Percentiles rank a stretch among this genome's conserved stretches.
Evolutionary conservation across 2,113 vertebrate species (phyloP).

Genomic region (Narcine bancroftii): DNA sequence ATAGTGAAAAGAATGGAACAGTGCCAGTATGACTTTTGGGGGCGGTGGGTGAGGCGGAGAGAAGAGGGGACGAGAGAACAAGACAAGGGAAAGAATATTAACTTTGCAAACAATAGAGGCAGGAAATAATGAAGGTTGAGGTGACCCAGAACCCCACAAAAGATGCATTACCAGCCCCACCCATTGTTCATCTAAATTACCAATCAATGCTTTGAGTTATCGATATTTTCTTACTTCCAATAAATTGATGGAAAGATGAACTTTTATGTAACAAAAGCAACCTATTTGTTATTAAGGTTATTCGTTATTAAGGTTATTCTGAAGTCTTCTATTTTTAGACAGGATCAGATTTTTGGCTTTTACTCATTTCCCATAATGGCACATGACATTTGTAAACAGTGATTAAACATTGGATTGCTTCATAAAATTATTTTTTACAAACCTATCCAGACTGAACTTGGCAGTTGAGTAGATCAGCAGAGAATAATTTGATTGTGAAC

Average conservation of each 20-base stretch:
- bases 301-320: background rate
- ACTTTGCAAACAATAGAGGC: too few species aligned
- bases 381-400: background rate
- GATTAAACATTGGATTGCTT: background rate
- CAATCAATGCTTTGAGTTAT: background rate
- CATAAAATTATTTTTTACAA: too few species aligned
- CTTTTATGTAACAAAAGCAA: background rate
- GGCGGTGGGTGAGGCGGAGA: background rate
- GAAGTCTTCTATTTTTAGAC: background rate
- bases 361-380: background rate
- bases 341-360: background rate
- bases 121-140: background rate
- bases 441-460: background rate
- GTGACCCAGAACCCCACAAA: background rate
- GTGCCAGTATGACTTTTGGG: too few species aligned
- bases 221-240: background rate
- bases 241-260: background rate
- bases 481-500: background rate
- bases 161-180: background rate
- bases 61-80: background rate
- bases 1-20: too few species aligned
- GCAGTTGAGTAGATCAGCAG: background rate
- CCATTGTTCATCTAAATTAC: background rate
- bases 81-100: too few species aligned
- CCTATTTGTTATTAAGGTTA: too few species aligned